Percentiles rank a stretch among this genome's conserved stretches.
Evolutionary conservation across 2,113 vertebrate species (phyloP).

Genomic region (Odontesthes bonariensis): DNA sequence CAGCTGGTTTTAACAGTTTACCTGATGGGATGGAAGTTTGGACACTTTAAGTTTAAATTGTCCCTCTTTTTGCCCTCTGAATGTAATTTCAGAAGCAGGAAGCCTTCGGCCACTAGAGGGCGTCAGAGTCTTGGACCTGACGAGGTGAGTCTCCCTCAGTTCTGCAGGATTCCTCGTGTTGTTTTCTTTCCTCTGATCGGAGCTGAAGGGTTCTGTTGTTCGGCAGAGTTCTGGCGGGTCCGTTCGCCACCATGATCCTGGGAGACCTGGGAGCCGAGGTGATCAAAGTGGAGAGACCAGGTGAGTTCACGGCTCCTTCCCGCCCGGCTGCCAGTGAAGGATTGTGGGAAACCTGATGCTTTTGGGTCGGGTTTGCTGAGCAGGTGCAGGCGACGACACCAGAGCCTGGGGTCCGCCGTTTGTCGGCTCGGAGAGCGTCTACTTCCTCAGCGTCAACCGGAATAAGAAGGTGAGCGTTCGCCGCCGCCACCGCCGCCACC

Average conservation of each 20-base stretch:
- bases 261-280: conserved; percentile 96
- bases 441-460: conserved; percentile 96
- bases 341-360: background rate
- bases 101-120: conserved; percentile 84
- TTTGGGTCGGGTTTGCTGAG: background rate
- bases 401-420: conserved; percentile 95
- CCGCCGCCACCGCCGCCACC: too few species aligned
- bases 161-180: background rate
- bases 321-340: background rate
- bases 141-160: conserved; percentile 69
- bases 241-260: conserved; percentile 97
- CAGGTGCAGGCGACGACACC: conserved; percentile 93
- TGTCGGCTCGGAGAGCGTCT: conserved; percentile 87
- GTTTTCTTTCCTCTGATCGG: background rate
- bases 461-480: conserved; percentile 87
- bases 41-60: background rate
- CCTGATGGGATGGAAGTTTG: background rate
- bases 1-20: too few species aligned
- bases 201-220: background rate
- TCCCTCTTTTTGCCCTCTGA: too few species aligned
- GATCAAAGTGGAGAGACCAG: conserved; percentile 95
- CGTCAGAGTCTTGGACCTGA: conserved; percentile 88
- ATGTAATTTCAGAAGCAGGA: conserved; percentile 55
- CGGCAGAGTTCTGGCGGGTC: conserved; percentile 92
- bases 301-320: conserved; percentile 52